phyloP scores from a whole-genome alignment of 1,140 invertebrate genomes.

The Aricia agestis region DNA sequence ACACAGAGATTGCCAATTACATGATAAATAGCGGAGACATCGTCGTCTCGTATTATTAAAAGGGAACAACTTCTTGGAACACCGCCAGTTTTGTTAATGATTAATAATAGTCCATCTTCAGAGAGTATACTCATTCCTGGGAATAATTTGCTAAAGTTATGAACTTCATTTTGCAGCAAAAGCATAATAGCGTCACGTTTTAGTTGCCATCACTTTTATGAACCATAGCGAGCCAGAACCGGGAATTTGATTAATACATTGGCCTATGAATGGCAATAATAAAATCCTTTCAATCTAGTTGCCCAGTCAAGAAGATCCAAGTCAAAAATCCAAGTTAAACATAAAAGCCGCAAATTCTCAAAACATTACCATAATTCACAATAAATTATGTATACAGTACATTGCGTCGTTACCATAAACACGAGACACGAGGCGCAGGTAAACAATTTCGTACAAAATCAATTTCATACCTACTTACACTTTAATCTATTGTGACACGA shows the following conservation, averaged over 20 bases:
- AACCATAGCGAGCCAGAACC: too few species aligned
- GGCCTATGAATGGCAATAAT: too few species aligned
- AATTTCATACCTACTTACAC: neutral
- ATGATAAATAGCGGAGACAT: neutral
- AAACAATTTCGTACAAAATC: neutral
- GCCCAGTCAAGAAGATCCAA: neutral
- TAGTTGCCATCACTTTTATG: neutral
- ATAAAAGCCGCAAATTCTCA: neutral
- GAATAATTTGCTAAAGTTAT: neutral
- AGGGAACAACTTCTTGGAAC: neutral
- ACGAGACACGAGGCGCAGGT: neutral
- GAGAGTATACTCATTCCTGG: neutral
- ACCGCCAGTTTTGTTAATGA: neutral
- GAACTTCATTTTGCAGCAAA: neutral
- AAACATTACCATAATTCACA: neutral
- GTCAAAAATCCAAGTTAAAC: neutral
- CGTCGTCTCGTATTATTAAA: neutral
- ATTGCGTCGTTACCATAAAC: neutral
- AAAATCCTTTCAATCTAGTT: too few species aligned
- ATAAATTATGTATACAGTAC: neutral
- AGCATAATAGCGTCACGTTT: neutral
- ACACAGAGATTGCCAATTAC: neutral
- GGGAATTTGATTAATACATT: too few species aligned
- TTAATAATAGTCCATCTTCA: neutral
- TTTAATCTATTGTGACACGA: conserved; percentile 1